Base-by-base conservation (phyloP, 2,113 vertebrate species). In the Entomyzon cyanotis region DNA sequence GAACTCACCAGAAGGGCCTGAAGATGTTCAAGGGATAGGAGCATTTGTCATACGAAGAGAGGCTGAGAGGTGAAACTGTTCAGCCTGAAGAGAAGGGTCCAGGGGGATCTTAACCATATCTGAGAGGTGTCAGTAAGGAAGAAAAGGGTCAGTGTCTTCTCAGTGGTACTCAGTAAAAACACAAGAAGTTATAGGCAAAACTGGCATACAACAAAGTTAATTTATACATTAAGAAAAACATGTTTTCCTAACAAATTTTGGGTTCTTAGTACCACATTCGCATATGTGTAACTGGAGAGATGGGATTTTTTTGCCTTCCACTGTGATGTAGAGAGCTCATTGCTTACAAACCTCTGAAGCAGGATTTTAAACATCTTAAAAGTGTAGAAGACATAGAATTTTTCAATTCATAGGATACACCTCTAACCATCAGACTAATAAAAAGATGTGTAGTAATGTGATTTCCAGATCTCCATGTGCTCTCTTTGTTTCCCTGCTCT, bases 251-350 rank as follows among this genome's bases (percentile, higher is more conserved):
- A 55, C 31, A 7, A 58, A 58, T 67, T 84, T 65, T 70, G 20
- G 5, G 63, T 78, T 70, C 15, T 63, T 63, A 46, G 8, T 50
- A 58, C 16, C n/a, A 37, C 5, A 13, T 37, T 16, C 41, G 14
- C 9, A 20, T n/a, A 5, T 0, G 1, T 20, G 5, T 42, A 41
- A 49, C 3, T 23, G 18, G 33, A 56, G 9, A 80, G 5, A 60
- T 12, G 18, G 23, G 21, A 55, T 39, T 31, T 74, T 55, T 65
- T 81, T 49, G 35, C 20, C 11, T 27, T 59, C 14, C 42, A 33
- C 23, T 44, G 4, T 30, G 20, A n/a, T 63, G 4, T 27, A 1
- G 2, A 86, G 8, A 76, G 0, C 2, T 56, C 11, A 20, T 49
- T 62, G 6, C 67, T 84, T 62, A 62, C 3, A 1, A 84, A 44